Evolutionary conservation across 1,140 invertebrate genomes (phyloP).

Genomic region (Dinoponera quadriceps): DNA sequence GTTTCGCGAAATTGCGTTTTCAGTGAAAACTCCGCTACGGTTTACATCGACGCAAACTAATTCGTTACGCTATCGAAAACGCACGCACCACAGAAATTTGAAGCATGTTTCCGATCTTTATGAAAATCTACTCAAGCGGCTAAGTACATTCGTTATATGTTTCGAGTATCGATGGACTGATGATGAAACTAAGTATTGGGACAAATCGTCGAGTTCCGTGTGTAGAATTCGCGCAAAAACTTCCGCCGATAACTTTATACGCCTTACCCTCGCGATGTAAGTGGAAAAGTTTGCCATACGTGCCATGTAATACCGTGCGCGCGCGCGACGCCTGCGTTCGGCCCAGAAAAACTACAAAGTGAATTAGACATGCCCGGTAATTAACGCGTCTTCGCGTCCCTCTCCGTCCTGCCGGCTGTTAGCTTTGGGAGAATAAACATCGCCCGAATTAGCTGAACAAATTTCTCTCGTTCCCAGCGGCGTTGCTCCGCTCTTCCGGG

Average conservation of each 20-base stretch:
- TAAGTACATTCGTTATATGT: constrained; percentile 20
- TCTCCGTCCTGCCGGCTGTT: constrained; percentile 56
- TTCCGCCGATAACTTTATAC: constrained; percentile 18
- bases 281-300: constrained; percentile 23
- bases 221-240: neutral
- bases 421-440: constrained; percentile 72
- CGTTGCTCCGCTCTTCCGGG: constrained; percentile 13
- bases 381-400: constrained; percentile 69
- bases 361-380: constrained; percentile 71
- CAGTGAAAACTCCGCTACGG: constrained; percentile 10
- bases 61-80: neutral
- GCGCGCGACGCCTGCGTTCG: neutral
- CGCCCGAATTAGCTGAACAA: constrained; percentile 70
- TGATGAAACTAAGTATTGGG: constrained; percentile 13
- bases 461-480: constrained; percentile 57
- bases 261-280: neutral
- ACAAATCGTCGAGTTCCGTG: constrained; percentile 15
- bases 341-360: constrained; percentile 71
- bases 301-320: neutral
- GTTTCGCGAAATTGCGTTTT: constrained; percentile 34
- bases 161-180: neutral
- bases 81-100: neutral
- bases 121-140: neutral
- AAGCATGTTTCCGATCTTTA: neutral
- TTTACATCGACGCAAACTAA: neutral